These are phyloP conservation scores for Psittacula echo DNA, from an alignment of 2,797 vertebrate genomes.

Conservation along the genomic window DNA sequence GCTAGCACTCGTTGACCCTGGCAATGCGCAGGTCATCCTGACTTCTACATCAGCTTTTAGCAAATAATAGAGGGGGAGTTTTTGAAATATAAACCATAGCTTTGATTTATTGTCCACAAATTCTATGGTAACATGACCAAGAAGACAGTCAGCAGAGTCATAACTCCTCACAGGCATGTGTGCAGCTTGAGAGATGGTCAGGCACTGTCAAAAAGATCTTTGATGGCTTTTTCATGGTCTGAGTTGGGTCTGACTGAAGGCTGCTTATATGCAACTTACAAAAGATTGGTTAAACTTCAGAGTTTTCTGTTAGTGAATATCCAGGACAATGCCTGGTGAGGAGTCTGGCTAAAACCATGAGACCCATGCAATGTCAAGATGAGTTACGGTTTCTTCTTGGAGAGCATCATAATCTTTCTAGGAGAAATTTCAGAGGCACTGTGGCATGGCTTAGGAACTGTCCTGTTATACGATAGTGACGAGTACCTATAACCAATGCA, in stretches of 20 bases:
- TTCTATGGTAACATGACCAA: not conserved
- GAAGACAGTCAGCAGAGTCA: not conserved
- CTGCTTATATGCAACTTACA: rapidly evolving
- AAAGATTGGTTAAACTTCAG: not conserved
- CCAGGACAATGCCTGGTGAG: not conserved
- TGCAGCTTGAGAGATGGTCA: not conserved
- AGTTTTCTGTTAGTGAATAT: not conserved
- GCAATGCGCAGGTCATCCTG: not conserved
- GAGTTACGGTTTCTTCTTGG: not conserved
- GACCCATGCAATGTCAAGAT: too few species aligned
- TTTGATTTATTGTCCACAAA: not conserved
- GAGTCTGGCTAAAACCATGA: not conserved
- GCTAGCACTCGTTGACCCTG: not conserved
- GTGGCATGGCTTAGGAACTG: rapidly evolving
- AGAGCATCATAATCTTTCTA: not conserved
- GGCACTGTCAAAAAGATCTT: not conserved
- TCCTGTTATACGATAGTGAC: not conserved
- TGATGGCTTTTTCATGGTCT: not conserved
- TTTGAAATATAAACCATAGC: not conserved
- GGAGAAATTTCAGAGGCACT: not conserved
- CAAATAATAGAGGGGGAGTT: not conserved
- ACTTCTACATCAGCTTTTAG: not conserved
- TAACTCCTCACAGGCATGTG: rapidly evolving
- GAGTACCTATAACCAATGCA: not conserved
- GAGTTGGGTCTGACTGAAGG: not conserved